Evolutionary conservation across 2,888 invertebrate genomes (phyloP).

Genomic region (Rhingia campestris): DNA sequence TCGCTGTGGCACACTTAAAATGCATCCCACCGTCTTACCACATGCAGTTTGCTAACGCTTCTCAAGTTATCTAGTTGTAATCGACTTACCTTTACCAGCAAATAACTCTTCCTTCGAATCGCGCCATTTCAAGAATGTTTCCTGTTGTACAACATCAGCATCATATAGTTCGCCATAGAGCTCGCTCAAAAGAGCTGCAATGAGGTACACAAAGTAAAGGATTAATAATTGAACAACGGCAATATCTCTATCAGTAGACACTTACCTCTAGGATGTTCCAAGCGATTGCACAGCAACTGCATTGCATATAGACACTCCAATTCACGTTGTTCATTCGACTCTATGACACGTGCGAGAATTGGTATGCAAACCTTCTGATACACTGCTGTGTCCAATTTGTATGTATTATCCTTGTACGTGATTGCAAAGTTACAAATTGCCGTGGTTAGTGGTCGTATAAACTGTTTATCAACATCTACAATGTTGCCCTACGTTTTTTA

Average conservation of each 20-base stretch:
- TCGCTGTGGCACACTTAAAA: background rate
- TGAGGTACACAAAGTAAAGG: constrained; percentile 12
- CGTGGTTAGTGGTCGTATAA: constrained; percentile 87
- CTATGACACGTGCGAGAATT: constrained; percentile 83
- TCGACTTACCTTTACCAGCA: constrained; percentile 89
- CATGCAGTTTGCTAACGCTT: background rate
- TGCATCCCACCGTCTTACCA: background rate
- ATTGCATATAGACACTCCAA: constrained; percentile 93
- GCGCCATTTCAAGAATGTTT: constrained; percentile 92
- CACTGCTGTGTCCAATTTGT: constrained; percentile 78
- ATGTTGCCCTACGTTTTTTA: constrained; percentile 79
- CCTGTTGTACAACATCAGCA: constrained; percentile 90
- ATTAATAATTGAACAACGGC: background rate
- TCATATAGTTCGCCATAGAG: constrained; percentile 92
- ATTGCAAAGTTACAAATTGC: constrained; percentile 85
- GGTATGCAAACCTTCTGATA: constrained; percentile 80
- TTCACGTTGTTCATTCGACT: constrained; percentile 87
- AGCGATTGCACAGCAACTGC: constrained; percentile 89
- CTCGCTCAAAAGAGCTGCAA: constrained; percentile 88
- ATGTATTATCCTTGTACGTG: constrained; percentile 78
- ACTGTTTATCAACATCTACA: constrained; percentile 84
- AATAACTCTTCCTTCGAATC: constrained; percentile 87
- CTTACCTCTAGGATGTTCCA: constrained; percentile 90
- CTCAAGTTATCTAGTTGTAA: background rate
- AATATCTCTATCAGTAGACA: background rate